phyloP scores from a whole-genome alignment of 2,113 vertebrate species.

The Seriola aureovittata region DNA sequence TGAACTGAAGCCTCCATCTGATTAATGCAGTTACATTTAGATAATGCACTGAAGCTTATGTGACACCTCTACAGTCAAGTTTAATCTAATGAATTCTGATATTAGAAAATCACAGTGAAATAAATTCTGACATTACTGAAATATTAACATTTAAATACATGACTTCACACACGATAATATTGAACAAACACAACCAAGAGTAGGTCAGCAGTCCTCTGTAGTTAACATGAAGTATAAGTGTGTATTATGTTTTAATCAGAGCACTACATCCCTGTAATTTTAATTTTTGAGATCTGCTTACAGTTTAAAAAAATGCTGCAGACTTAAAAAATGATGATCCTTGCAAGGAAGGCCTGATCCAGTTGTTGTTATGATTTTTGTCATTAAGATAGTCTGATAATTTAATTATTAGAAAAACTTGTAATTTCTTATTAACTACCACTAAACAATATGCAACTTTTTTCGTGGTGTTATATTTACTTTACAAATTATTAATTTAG shows the following conservation, averaged over 20 bases:
- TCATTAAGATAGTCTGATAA: neutral
- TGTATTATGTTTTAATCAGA: neutral
- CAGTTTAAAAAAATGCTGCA: neutral
- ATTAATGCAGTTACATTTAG: slow-evolving; percentile 8
- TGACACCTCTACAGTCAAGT: neutral
- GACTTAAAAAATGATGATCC: too few relatives aligned
- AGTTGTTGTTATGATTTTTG: neutral
- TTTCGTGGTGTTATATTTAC: neutral
- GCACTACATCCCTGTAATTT: neutral
- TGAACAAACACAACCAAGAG: slow-evolving; percentile 59
- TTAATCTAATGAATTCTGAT: neutral
- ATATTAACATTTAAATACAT: neutral
- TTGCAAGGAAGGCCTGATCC: neutral
- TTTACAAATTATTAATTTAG: neutral
- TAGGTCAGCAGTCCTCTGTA: slow-evolving; percentile 20
- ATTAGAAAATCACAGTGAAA: neutral
- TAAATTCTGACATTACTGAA: neutral
- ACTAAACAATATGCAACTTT: neutral
- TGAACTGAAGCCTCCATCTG: neutral
- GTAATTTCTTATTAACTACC: neutral
- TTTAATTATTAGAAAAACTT: neutral
- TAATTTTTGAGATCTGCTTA: neutral
- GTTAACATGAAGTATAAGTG: neutral
- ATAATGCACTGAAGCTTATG: neutral
- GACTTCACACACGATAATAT: neutral